Evolutionary conservation across 2,113 vertebrate species (phyloP).

Genomic region (Embiotoca jacksoni): DNA sequence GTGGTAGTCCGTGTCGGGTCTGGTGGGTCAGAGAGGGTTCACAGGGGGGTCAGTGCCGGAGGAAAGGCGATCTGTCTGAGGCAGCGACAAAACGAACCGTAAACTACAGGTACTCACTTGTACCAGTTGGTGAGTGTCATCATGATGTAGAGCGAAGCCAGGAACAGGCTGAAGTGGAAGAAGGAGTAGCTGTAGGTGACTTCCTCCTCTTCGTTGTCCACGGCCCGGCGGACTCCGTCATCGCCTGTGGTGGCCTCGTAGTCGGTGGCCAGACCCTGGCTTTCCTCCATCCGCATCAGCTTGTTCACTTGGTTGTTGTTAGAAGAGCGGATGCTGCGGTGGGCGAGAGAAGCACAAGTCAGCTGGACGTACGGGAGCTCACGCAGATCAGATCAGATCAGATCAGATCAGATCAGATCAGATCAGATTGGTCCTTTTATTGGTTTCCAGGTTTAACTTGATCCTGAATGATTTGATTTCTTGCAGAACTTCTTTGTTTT

Average conservation of each 20-base stretch:
- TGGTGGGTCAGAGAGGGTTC: conserved; percentile 57
- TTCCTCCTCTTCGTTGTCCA: conserved; percentile 90
- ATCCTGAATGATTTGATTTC: too few relatives aligned
- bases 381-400: too few relatives aligned
- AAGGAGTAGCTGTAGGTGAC: conserved; percentile 95
- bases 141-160: conserved; percentile 96
- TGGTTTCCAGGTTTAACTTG: too few relatives aligned
- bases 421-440: too few relatives aligned
- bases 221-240: conserved; percentile 76
- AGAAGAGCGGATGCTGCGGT: conserved; percentile 88
- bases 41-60: background rate
- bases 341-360: background rate
- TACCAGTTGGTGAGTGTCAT: conserved; percentile 99
- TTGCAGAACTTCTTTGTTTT: background rate
- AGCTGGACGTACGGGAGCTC: background rate
- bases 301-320: conserved; percentile 92
- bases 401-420: too few relatives aligned
- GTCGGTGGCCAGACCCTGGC: conserved; percentile 48
- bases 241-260: conserved; percentile 9
- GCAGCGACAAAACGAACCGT: background rate
- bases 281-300: conserved; percentile 91
- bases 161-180: conserved; percentile 92
- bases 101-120: conserved; percentile 81
- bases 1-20: conserved; percentile 75
- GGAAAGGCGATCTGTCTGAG: rapidly evolving